Evolutionary conservation across 2,113 vertebrate species (phyloP), one percentile per base, ranked within the genome.

Genomic region (Bos indicus): DNA sequence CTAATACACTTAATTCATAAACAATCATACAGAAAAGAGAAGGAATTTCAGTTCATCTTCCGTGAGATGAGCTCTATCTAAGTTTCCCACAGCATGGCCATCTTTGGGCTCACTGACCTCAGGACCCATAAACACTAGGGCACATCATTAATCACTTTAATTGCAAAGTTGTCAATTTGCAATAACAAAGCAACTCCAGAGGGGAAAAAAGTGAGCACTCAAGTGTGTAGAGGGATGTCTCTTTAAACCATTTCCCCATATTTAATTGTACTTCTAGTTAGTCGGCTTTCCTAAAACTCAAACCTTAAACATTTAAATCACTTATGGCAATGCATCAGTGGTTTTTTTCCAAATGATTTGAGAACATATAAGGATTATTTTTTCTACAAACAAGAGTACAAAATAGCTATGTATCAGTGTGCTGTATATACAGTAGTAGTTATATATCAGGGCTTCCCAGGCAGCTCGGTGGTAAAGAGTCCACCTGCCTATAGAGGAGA

Each of bases 101-200:
- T 97, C 96, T 60, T 74, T 89, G 94, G 96, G 90, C 82, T 97
- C 94, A 5, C 33, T 94, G 98, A 98, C 98, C 98, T 98, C 89
- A 48, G 0, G 97, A 97, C 97, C 92, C 92, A 90, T 96, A 91
- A 98, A 96, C 94, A 0, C 97, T 85, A 89, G 98, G 98, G 82
- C 71, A 96, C 95, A 96, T 96, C 98, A 98, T 98, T 98, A 98
- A 99, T 99, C 99, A 98, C 96, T 98, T 97, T 98, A 98, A 98
- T 97, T 98, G 97, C 97, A 90, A 94, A 97, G 92, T 54, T 98
- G 98, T 98, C 98, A 98, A 97, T 98, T 97, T 96, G 87, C 77
- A 97, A 96, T 96, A 98, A 98, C 98, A 99, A 98, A 98, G 97
- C 95, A 96, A 94, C 78, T 92, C 87, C 74, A 81, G 87, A 86